Evolutionary conservation across 2,113 vertebrate genomes (phyloP).

Genomic region (Mormyrus lacerda): DNA sequence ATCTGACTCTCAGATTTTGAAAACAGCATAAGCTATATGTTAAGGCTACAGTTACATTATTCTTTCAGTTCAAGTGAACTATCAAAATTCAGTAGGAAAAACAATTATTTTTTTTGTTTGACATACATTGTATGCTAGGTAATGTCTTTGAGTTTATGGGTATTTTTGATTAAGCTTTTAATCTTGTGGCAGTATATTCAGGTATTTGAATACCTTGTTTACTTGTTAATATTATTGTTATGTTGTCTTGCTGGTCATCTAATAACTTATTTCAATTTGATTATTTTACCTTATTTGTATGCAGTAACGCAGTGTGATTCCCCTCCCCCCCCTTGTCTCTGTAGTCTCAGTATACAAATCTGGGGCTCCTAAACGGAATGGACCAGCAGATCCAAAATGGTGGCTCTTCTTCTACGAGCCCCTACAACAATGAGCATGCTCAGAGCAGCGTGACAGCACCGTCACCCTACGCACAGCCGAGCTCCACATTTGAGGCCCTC

Average conservation of each 20-base stretch:
- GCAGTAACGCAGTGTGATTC: neutral
- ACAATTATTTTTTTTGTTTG: neutral
- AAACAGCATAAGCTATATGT: neutral
- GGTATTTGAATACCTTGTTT: neutral
- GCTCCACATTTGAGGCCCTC: conserved; percentile 91
- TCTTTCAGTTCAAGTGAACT: neutral
- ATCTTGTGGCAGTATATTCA: neutral
- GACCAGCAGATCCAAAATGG: conserved; percentile 96
- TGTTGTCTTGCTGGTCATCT: neutral
- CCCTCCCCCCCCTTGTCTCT: conserved; percentile 19
- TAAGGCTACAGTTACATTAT: neutral
- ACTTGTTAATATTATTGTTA: neutral
- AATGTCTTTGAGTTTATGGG: neutral
- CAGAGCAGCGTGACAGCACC: conserved; percentile 91
- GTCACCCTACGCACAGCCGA: conserved; percentile 93
- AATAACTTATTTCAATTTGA: neutral
- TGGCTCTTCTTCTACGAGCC: conserved; percentile 93
- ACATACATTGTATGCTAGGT: neutral
- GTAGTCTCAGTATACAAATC: conserved; percentile 94
- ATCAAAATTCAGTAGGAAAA: neutral
- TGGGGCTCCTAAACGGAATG: conserved; percentile 97
- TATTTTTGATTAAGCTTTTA: neutral
- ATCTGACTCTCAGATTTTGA: neutral
- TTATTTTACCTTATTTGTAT: neutral
- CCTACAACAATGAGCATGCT: conserved; percentile 89